These are phyloP conservation scores for Raja brachyura DNA, from an alignment of 2,113 vertebrate species.

Conservation along the genomic window DNA sequence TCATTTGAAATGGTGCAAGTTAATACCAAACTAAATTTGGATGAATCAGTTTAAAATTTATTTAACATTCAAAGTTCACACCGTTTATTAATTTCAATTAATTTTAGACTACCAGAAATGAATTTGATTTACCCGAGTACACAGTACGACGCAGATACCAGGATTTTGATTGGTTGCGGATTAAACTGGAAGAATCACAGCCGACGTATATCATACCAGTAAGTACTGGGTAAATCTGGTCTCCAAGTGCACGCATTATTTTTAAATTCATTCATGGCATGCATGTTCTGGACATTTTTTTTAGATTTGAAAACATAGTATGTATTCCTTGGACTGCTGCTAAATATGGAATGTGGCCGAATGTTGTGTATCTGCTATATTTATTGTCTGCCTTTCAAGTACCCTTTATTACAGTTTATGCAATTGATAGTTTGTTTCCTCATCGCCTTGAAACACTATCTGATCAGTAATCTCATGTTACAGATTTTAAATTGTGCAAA, in stretches of 20 bases:
- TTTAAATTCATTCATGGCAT: too few species aligned
- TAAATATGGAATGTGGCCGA: too few species aligned
- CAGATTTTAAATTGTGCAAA: neutral
- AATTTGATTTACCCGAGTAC: slow-evolving; percentile 94
- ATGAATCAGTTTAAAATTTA: neutral
- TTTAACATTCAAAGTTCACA: neutral
- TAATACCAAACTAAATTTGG: neutral
- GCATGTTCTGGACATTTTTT: too few species aligned
- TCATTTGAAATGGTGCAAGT: neutral
- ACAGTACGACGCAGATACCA: slow-evolving; percentile 86
- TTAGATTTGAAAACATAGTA: too few species aligned
- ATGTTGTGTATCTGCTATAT: too few species aligned
- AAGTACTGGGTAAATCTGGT: slow-evolving; percentile 59
- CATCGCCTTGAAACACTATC: neutral
- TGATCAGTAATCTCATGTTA: neutral
- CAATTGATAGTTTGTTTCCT: too few species aligned
- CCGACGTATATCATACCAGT: slow-evolving; percentile 97
- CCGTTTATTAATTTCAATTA: neutral
- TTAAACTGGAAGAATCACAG: slow-evolving; percentile 89
- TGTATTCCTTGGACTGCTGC: too few species aligned
- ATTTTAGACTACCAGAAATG: slow-evolving; percentile 78
- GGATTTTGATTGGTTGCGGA: slow-evolving; percentile 94
- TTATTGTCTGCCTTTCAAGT: too few species aligned
- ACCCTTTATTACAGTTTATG: too few species aligned
- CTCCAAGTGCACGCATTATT: neutral